Evolutionary conservation across 2,113 vertebrate genomes (phyloP), one percentile per base, ranked within the genome.

Genomic region (Macquaria ambigua): DNA sequence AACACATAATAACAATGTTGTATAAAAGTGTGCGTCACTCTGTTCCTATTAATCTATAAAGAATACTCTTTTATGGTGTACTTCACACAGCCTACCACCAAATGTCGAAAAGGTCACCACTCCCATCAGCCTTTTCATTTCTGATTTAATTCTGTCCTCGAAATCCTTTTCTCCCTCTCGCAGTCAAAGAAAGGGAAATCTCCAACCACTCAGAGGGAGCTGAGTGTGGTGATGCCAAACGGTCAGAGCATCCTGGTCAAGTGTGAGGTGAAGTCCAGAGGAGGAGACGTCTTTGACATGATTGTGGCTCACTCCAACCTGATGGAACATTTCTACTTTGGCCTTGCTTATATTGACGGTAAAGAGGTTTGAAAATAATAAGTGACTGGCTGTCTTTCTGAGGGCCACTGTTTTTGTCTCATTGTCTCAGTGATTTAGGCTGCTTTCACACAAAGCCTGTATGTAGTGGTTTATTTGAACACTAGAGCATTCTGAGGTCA

Each of bases 171-270:
- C 68, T 5, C 71, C 50, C 1, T 15, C 6, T 50, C 2, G 25
- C 87, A 98, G 97, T 97, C 96, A 53, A 97, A 96, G 91, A 98
- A 97, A 89, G 96, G 96, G 43, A 97, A 97, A 89, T 96, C 95
- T 39, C 93, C 92, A 16, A 90, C 94, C 83, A 96, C 95, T 28
- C 97, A 97, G 85, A 94, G 96, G 88, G 96, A 96, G 85, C 92
- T 99, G 85, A 96, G 87, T 11, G 97, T 98, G 81, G 88, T 97
- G 89, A 94, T 98, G 94, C 97, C 96, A 66, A 98, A 92, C 0
- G 96, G 97, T 56, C 97, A 97, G 92, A 95, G 91, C 93, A 93
- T 98, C 86, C 94, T 96, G 85, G 95, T 99, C 69, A 97, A 96
- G 63, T 98, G 97, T 85, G 97, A 98, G 67, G 85, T 96, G 68